Evolutionary conservation across 2,113 vertebrate species (phyloP).

Genomic region (Meriones unguiculatus): DNA sequence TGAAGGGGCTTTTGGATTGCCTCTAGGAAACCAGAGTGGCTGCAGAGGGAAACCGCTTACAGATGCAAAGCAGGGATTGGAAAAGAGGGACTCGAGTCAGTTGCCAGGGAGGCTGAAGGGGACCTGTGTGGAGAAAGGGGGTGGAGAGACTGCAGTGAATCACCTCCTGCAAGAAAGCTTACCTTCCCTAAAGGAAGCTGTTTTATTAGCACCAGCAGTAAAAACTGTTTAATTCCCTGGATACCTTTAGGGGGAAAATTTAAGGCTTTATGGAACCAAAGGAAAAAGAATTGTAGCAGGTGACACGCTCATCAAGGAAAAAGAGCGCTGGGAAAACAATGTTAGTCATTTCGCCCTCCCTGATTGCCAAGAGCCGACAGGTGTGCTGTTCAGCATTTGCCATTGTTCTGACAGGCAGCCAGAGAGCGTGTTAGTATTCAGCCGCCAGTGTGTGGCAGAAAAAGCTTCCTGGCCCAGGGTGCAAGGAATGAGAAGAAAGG

Average conservation of each 20-base stretch:
- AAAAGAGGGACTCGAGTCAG: constrained; percentile 6
- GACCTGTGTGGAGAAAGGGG: not conserved
- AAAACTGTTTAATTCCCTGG: constrained; percentile 84
- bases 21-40: constrained; percentile 80
- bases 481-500: constrained; percentile 57
- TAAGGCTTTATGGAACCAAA: constrained; percentile 84
- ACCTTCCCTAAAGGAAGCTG: constrained; percentile 82
- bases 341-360: constrained; percentile 82
- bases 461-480: constrained; percentile 83
- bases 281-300: constrained; percentile 82
- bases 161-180: constrained; percentile 79
- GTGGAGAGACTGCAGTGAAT: constrained; percentile 70
- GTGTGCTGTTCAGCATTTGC: constrained; percentile 81
- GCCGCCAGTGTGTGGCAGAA: constrained; percentile 77
- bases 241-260: constrained; percentile 84
- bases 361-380: constrained; percentile 87
- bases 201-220: constrained; percentile 86
- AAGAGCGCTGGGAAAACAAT: constrained; percentile 83
- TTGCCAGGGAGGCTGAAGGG: constrained; percentile 4
- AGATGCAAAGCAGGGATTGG: constrained; percentile 79
- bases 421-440: constrained; percentile 84
- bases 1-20: constrained; percentile 79
- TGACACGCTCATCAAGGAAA: constrained; percentile 80
- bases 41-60: constrained; percentile 80
- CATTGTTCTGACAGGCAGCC: constrained; percentile 87